Evolutionary conservation across 2,113 vertebrate genomes (phyloP).

Genomic region (Nothoprocta pentlandii): DNA sequence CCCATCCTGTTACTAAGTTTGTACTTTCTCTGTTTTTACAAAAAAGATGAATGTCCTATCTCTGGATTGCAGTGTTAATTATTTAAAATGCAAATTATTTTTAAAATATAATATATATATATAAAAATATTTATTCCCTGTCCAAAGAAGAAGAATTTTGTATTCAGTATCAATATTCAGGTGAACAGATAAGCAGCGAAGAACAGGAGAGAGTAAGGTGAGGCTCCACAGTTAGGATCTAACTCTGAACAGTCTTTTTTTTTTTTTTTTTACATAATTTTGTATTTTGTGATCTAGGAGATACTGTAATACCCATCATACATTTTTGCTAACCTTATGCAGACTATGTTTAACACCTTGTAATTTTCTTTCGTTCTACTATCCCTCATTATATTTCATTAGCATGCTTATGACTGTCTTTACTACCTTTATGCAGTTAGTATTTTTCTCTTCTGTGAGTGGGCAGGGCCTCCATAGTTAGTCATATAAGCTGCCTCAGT

Average conservation of each 20-base stretch:
- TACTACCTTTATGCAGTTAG: background rate
- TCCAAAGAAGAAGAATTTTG: background rate
- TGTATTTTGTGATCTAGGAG: constrained; percentile 7
- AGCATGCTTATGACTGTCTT: background rate
- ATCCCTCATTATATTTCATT: constrained; percentile 4
- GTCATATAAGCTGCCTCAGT: background rate
- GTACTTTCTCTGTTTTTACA: background rate
- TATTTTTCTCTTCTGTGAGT: background rate
- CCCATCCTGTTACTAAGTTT: background rate
- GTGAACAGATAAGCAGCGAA: background rate
- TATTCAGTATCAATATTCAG: background rate
- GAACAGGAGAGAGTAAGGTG: background rate
- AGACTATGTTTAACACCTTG: background rate
- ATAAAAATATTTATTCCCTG: background rate
- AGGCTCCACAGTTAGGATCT: background rate
- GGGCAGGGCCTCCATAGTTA: constrained; percentile 1
- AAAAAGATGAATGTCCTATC: background rate
- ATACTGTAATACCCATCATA: background rate
- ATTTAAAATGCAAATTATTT: background rate
- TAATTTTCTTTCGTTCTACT: background rate
- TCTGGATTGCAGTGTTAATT: background rate
- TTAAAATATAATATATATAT: background rate
- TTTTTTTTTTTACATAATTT: constrained; percentile 9
- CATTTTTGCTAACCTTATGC: background rate
- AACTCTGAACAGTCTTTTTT: background rate